phyloP scores from a whole-genome alignment of 2,888 invertebrate species.

The Drosophila colorata region DNA sequence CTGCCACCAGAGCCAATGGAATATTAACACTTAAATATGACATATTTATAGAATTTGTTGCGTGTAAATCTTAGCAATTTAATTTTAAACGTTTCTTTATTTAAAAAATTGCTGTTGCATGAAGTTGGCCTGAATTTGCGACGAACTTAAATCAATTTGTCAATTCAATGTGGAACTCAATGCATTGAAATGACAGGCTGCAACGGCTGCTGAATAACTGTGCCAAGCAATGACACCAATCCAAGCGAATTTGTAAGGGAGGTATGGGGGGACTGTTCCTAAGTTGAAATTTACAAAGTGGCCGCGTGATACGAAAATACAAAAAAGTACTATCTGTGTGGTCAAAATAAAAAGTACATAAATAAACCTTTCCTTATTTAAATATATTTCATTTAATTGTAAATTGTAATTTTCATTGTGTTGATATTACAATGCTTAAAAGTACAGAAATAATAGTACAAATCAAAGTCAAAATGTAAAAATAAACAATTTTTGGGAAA shows the following conservation, averaged over 20 bases:
- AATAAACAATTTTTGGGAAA: too few species aligned
- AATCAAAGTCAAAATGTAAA: too few species aligned
- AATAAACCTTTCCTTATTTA: too few species aligned
- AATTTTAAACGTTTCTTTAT: constrained; percentile 17
- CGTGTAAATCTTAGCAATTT: constrained; percentile 19
- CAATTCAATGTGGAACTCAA: constrained; percentile 1
- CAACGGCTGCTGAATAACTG: constrained; percentile 33
- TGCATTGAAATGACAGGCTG: constrained; percentile 12
- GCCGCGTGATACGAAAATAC: too few species aligned
- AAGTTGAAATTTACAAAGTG: neutral
- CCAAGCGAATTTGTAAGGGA: neutral
- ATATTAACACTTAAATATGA: constrained; percentile 17
- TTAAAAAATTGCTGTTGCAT: constrained; percentile 13
- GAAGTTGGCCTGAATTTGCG: constrained; percentile 11
- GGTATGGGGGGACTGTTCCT: neutral
- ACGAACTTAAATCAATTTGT: constrained; percentile 16
- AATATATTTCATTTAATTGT: too few species aligned
- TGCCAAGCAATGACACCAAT: constrained; percentile 38
- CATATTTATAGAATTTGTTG: constrained; percentile 1
- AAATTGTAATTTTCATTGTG: too few species aligned
- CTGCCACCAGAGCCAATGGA: constrained; percentile 69
- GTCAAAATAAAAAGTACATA: too few species aligned
- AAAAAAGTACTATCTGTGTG: too few species aligned
- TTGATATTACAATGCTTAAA: too few species aligned
- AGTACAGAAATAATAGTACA: too few species aligned